Evolutionary conservation across 2,888 invertebrate species (phyloP).

Genomic region (Holacanthella duospinosa): DNA sequence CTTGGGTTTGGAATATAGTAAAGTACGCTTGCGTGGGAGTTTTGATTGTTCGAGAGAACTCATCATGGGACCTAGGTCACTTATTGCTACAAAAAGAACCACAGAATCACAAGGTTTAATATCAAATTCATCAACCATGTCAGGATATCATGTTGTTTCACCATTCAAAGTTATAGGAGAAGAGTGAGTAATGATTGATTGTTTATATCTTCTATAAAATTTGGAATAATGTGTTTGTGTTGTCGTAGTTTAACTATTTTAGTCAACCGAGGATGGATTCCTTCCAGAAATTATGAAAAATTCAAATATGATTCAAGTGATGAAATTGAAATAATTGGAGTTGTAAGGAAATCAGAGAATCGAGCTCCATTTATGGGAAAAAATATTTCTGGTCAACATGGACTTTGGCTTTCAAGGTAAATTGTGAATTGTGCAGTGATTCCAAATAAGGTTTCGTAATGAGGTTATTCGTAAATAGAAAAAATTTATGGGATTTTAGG

Average conservation of each 20-base stretch:
- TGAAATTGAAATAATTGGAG: conserved; percentile 64
- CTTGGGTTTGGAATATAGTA: conserved; percentile 63
- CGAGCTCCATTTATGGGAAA: conserved; percentile 54
- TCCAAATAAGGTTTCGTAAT: too few species aligned
- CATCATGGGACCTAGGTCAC: conserved; percentile 67
- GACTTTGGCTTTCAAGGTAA: conserved; percentile 21
- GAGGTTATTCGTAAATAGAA: too few species aligned
- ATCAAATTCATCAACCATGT: conserved; percentile 40
- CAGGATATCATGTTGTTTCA: conserved; percentile 60
- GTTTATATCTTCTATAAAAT: too few species aligned
- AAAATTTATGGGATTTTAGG: conserved; percentile 45
- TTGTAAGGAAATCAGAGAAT: conserved; percentile 67
- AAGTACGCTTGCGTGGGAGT: conserved; percentile 63
- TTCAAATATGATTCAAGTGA: conserved; percentile 43
- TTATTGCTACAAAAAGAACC: conserved; percentile 40
- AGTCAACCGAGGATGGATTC: conserved; percentile 90
- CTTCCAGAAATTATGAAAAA: conserved; percentile 56
- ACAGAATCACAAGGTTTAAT: conserved; percentile 48
- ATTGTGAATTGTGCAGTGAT: not conserved
- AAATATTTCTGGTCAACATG: conserved; percentile 13
- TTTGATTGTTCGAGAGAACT: conserved; percentile 80
- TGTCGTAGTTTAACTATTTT: conserved; percentile 63
- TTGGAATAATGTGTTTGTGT: too few species aligned
- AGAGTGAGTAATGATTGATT: too few species aligned
- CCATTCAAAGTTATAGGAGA: conserved; percentile 70